A percentile compares a stretch with the other conserved stretches of the same genome.
phyloP scores from a whole-genome alignment of 2,888 invertebrate genomes.

The Eubasilissa splendida region DNA sequence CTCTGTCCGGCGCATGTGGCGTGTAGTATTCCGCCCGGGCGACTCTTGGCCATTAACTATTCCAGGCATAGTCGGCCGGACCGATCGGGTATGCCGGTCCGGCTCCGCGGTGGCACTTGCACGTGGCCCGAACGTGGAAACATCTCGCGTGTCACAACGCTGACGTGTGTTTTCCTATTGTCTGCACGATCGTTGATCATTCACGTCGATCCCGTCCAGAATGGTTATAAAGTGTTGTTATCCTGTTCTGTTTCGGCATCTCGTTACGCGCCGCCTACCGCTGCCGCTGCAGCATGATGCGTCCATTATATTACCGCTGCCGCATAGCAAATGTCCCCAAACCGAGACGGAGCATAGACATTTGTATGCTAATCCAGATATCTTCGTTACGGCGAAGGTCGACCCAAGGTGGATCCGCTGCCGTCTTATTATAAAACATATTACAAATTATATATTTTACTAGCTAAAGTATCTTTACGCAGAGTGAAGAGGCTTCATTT shows the following conservation, averaged over 20 bases:
- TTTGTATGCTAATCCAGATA: slow-evolving; percentile 27
- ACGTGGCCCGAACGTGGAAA: slow-evolving; percentile 50
- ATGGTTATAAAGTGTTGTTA: not conserved
- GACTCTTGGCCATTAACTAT: slow-evolving; percentile 17
- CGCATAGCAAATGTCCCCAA: not conserved
- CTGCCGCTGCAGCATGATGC: too few species aligned
- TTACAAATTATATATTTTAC: too few species aligned
- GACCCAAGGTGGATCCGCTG: too few species aligned
- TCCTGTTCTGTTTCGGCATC: not conserved
- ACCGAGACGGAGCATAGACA: slow-evolving; percentile 8
- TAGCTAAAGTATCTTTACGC: too few species aligned
- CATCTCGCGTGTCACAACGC: slow-evolving; percentile 42
- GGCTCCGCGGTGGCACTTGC: slow-evolving; percentile 44
- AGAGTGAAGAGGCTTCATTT: too few species aligned
- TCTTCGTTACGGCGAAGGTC: slow-evolving; percentile 15
- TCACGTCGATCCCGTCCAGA: not conserved
- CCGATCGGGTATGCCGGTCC: slow-evolving; percentile 31
- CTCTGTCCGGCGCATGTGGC: not conserved
- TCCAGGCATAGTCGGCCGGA: slow-evolving; percentile 26
- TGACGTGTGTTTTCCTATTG: slow-evolving; percentile 43
- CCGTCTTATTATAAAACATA: too few species aligned
- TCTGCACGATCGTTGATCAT: slow-evolving; percentile 3
- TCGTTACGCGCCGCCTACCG: not conserved
- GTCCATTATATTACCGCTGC: too few species aligned
- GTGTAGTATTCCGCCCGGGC: not conserved